phyloP scores from a whole-genome alignment of 2,113 vertebrate species.

The Labrus mixtus region DNA sequence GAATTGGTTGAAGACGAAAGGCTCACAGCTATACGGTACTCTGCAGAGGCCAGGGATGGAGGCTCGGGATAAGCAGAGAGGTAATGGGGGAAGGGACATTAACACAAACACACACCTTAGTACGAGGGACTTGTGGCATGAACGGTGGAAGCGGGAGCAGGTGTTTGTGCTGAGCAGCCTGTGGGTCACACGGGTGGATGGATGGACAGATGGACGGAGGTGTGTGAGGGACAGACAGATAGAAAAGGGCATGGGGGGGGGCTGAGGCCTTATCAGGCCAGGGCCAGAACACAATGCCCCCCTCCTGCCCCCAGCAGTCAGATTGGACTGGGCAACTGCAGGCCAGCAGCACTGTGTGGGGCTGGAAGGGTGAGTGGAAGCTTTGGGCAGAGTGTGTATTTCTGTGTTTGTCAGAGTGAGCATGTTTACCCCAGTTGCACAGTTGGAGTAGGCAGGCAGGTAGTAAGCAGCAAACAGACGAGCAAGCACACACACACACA shows the following conservation, averaged over 20 bases:
- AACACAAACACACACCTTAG: slow-evolving; percentile 38
- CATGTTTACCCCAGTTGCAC: slow-evolving; percentile 58
- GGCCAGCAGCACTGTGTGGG: slow-evolving; percentile 66
- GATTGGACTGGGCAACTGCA: slow-evolving; percentile 59
- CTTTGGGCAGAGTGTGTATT: slow-evolving; percentile 40
- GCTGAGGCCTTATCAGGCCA: slow-evolving; percentile 73
- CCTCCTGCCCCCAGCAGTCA: slow-evolving; percentile 67
- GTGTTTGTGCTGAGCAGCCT: slow-evolving; percentile 75
- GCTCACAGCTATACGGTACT: slow-evolving; percentile 27
- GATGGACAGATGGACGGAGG: slow-evolving; percentile 63
- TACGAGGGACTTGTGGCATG: slow-evolving; percentile 54
- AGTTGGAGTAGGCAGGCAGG: slow-evolving; percentile 51
- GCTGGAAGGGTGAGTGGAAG: slow-evolving; percentile 54
- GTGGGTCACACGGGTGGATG: slow-evolving; percentile 66
- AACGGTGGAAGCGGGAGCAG: slow-evolving; percentile 64
- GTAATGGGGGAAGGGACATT: slow-evolving; percentile 49
- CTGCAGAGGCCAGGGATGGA: slow-evolving; percentile 40
- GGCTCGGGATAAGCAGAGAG: slow-evolving; percentile 55
- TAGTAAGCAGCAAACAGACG: slow-evolving; percentile 60
- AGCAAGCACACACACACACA: slow-evolving; percentile 51
- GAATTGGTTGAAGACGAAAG: slow-evolving; percentile 35
- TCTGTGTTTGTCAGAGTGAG: slow-evolving; percentile 53
- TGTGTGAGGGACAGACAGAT: slow-evolving; percentile 65
- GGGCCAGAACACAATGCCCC: slow-evolving; percentile 65
- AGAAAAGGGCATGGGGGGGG: slow-evolving; percentile 42